A percentile compares a stretch with the other conserved stretches of the same genome.
Evolutionary conservation across 1,140 invertebrate species (phyloP).

Genomic region (Macrocentrus cingulum): DNA sequence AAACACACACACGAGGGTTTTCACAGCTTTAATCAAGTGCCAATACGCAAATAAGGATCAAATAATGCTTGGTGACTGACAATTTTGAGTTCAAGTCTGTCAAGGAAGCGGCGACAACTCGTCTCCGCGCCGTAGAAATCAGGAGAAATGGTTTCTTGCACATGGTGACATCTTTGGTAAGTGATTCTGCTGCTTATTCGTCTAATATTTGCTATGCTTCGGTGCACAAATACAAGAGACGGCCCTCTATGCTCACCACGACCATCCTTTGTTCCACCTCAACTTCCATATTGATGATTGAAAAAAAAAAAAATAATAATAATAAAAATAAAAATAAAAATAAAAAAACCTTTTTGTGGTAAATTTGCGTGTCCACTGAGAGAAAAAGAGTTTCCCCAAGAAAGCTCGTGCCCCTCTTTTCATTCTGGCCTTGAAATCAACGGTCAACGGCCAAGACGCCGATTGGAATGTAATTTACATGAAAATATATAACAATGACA

Average conservation of each 20-base stretch:
- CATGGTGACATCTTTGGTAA: constrained; percentile 30
- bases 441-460: constrained; percentile 37
- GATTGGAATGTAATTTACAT: constrained; percentile 37
- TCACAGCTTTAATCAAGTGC: too few species aligned
- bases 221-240: not conserved
- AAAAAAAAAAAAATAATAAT: not conserved
- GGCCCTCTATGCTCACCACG: not conserved
- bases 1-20: not conserved
- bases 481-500: constrained; percentile 21
- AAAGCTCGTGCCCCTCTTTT: not conserved
- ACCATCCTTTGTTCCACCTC: constrained; percentile 20
- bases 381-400: not conserved
- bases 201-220: constrained; percentile 16
- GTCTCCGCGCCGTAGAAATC: too few species aligned
- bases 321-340: not conserved
- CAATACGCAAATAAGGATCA: too few species aligned
- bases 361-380: not conserved
- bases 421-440: constrained; percentile 30
- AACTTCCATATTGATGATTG: not conserved
- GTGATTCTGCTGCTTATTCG: constrained; percentile 7
- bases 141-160: constrained; percentile 31
- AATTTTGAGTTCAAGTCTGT: not conserved
- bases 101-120: constrained; percentile 23
- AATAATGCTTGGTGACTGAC: not conserved
- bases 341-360: not conserved